phyloP scores from a whole-genome alignment of 2,888 invertebrate species.

The Mythimna ferrago region DNA sequence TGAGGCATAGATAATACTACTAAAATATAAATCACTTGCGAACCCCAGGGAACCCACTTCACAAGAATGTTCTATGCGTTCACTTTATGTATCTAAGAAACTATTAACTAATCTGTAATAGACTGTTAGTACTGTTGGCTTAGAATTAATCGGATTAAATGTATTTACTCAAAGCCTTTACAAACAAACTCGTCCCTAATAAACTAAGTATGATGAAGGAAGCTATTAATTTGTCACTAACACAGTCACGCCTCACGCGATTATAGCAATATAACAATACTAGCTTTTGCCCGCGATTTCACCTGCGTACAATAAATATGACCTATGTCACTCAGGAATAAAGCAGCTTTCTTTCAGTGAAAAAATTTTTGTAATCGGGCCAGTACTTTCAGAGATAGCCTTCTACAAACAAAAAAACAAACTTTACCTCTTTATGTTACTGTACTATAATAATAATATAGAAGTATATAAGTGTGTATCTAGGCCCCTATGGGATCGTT shows the following conservation, averaged over 20 bases:
- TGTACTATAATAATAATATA: no score
- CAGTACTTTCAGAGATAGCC: no score
- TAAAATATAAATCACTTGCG: conserved; percentile 35
- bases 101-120: conserved; percentile 39
- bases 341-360: no score
- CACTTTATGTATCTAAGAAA: conserved; percentile 43
- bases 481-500: no score
- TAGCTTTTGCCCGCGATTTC: no score
- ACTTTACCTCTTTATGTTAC: no score
- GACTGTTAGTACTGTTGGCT: conserved; percentile 25
- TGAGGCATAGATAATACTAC: conserved; percentile 3
- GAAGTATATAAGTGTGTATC: no score
- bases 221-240: conserved; percentile 48
- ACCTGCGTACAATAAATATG: no score
- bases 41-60: conserved; percentile 46
- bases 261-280: neutral
- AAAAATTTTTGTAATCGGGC: no score
- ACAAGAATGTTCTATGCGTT: conserved; percentile 31
- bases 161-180: conserved; percentile 26
- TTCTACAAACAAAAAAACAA: no score
- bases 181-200: conserved; percentile 28
- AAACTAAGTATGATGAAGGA: conserved; percentile 48
- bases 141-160: conserved; percentile 42
- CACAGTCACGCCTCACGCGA: neutral
- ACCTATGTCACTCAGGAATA: no score